Evolutionary conservation across 2,113 vertebrate species (phyloP), one percentile per base, ranked within the genome.

Genomic region (Sitta europaea): DNA sequence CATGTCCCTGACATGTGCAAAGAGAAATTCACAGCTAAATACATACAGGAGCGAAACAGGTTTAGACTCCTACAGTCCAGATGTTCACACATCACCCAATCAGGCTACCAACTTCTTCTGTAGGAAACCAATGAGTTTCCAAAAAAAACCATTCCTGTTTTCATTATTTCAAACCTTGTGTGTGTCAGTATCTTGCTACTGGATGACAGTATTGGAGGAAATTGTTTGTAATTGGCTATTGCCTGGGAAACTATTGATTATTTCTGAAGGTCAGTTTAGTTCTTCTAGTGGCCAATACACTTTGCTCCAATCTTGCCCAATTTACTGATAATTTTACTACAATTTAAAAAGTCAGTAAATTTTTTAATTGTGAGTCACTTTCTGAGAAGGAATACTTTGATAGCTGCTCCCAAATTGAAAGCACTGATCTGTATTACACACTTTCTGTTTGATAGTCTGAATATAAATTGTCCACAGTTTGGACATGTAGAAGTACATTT

Each of bases 161-260:
- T 48, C 14, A 42, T 63, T 1, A 73, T 62, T 88, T 86, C 36
- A 70, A 75, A 80, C 6, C 6, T 61, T 2, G 2, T 15, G 2
- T 31, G 8, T 35, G 21, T 45, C 19, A 61, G 27, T 23, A 35
- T 68, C 15, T 36, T 51, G 21, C 10, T 55, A 55, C 19, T 75
- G 45, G 24, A 66, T 74, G 71, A 58, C 25, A 74, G 4, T 19
- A 36, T 1, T 43, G 24, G 12, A 79, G 6, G 4, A 48, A 77
- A 51, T 29, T 0, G 2, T 25, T 79, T 77, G 20, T n/a, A 33
- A 66, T 31, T 0, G 2, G 12, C 29, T 57, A 59, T 3, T 63
- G 50, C 27, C 10, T 35, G 11, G 62, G 11, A 55, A 94, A 45
- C 22, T 62, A 77, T 3, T 36, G 38, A 36, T 43, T 68, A 65